Evolutionary conservation across 2,888 invertebrate genomes (phyloP), one percentile per base, ranked within the genome.

Genomic region (Phoenoteleia sp.): DNA sequence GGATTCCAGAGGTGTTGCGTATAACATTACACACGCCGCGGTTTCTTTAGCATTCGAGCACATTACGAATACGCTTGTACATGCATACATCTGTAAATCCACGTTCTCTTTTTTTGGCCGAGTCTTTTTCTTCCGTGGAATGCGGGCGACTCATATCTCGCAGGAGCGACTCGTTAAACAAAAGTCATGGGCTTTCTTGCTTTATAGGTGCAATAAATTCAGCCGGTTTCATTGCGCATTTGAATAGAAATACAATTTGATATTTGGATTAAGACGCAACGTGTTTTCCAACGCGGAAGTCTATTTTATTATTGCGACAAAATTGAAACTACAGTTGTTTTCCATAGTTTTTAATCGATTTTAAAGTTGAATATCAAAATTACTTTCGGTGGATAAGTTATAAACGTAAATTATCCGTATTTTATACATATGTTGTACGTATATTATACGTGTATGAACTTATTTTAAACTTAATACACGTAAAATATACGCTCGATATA

Each of bases 111-210:
- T 80, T 84, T 86, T 79, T 23, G 69, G 9, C 23, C 58, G 29
- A 60, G 69, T 69, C 56, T 75, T 75, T 79, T 75, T 81, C 81
- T 79, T 71, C 56, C 76, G 21, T 87, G 87, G 89, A 90, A 89
- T 89, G 89, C 89, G 86, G 87, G 85, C 88, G 86, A 89, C 87
- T 84, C 81, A 77, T 81, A 87, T 86, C 80, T 71, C 77, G 81
- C 75, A 54, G 39, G 74, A 77, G 62, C 71, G 56, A 84, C 74
- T 77, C 80, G 71, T 56, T 66, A 72, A 84, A 88, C 87, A 89
- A 87, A 88, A 89, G 69, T 77, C 86, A 47, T 84, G 84, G 84
- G 80, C 77, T 77, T 64, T 85, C 83, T 81, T 66, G 87, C 54
- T 87, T 87, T 81, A 69, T 60, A 33, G 45, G 47, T 6, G 21